Evolutionary conservation across 2,113 vertebrate genomes (phyloP), one percentile per base, ranked within the genome.

Genomic region (Oryzias javanicus): DNA sequence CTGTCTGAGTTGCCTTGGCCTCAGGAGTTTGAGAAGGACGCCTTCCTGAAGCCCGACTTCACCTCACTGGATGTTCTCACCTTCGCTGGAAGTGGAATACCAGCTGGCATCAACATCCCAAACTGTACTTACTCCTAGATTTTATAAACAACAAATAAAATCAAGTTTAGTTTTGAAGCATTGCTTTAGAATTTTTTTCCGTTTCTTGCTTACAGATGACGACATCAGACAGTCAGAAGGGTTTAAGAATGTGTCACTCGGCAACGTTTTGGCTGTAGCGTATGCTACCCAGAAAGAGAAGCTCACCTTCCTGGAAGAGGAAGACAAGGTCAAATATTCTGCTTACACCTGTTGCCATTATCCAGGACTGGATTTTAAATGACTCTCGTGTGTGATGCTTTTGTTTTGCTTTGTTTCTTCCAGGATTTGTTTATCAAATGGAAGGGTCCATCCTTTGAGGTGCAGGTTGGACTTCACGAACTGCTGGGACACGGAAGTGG

Each of bases 91-190:
- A 96, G 95, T 0, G 95, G 95, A 60, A 96, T 97, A 55, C 95
- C 95, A 7, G 94, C 95, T 0, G 95, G 95, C 62, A 97, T 97
- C 83, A 97, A 95, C 84, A 97, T 97, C 80, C 95, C 95, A 24
- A 97, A 97, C 88, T 97, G 95, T 96, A 54, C 0, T 81, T 74
- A 4, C 2, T 0, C 55, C 2, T 6, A 53, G 19, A 47, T 19
- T 41, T 20, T 18, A 12, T 49, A 42, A 17, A 7, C 14, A 18
- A 49, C 18, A 14, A 58, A 40, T 29, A 1, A 22, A 8, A 7
- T 45, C 24, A 18, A 3, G 1, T 44, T n/a, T 58, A 13, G 29
- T 44, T 3, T 35, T 42, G 12, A 18, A 45, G 12, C 58, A 12
- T 68, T 14, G 24, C 15, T 35, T 4, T 35, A 18, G 13, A 19